Base-by-base conservation (phyloP, 2,888 invertebrate genomes). In the Branchipolynoe longqiensis region DNA sequence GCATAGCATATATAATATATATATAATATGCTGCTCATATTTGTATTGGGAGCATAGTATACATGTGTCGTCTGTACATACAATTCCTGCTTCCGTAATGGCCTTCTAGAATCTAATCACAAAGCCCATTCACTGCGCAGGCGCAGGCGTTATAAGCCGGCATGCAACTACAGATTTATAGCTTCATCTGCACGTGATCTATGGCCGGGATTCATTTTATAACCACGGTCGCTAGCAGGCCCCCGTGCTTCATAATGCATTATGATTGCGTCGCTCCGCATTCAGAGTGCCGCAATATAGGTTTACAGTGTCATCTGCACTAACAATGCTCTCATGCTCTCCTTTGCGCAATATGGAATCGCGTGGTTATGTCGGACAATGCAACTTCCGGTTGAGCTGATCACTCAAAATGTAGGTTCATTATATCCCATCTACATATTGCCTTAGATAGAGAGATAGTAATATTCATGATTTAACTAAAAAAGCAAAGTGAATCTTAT, bases 201-300 rank as follows among this genome's bases (percentile, higher is more conserved):
- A 38, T 69, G 69, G 69, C 25, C 18, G 3, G 33, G 33, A 69
- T 36, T 33, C 69, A 36, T 69, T 69, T 69, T 38, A 69, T 69
- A 69, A 69, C 38, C 69, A 69, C 38, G 69, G 33, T 6, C 69
- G 14, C 69, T 62, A 62, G 69, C 36, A 69, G 8, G 48, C 69
- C 36, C 18, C 14, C 18, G 22, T 38, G 38, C 38, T 69, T 69
- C 69, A 69, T 69, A 69, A 69, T 69, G 33, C 25, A 69, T 6
- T 33, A 69, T 69, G 33, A 38, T 69, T 38, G 36, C 69, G 14
- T 69, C 22, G 18, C 8, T 48, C 18, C n/a, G 18, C 18, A 48
- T 48, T 48, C 48, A 48, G 48, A 18, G 8, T 12, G 18, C 8
- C 48, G 48, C 8, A 18, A 48, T 48, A 48, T 48, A 12, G 48